A percentile compares a stretch with the other conserved stretches of the same genome.
Conservation (phyloP, 2,113 vertebrate genomes). For the Macquaria australasica region DNA sequence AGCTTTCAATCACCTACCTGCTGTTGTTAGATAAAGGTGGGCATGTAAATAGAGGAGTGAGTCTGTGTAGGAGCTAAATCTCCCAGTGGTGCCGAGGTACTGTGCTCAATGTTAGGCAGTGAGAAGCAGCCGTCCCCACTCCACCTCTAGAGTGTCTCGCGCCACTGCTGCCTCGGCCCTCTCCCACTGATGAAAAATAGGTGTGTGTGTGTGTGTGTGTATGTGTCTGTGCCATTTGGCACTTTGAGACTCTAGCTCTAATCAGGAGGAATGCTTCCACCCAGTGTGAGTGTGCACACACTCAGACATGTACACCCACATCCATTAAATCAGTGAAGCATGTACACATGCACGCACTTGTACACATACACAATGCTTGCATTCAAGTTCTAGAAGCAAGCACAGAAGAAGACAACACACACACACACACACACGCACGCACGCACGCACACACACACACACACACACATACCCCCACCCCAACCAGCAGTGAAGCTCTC, state of each 20-base stretch:
- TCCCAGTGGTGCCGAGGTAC: constrained; percentile 51
- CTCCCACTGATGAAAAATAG: constrained; percentile 69
- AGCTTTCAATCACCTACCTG: constrained; percentile 75
- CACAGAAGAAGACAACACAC: constrained; percentile 37
- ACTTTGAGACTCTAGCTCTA: constrained; percentile 60
- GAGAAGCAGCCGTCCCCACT: constrained; percentile 42
- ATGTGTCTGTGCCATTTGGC: constrained; percentile 56
- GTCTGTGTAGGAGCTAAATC: constrained; percentile 63
- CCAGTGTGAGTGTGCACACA: constrained; percentile 35
- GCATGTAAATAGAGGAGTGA: constrained; percentile 70
- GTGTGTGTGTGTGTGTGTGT: constrained; percentile 43
- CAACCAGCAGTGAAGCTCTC: constrained; percentile 56
- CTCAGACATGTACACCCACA: constrained; percentile 37
- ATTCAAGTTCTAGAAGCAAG: constrained; percentile 53
- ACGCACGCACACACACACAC: background rate
- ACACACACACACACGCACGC: constrained; percentile 17
- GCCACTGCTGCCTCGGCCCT: constrained; percentile 52
- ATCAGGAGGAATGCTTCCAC: constrained; percentile 67
- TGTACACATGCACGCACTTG: constrained; percentile 24
- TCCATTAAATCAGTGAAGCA: constrained; percentile 53
- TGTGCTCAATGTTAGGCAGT: constrained; percentile 45
- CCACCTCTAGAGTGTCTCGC: constrained; percentile 54
- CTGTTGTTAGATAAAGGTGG: constrained; percentile 76
- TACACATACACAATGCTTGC: constrained; percentile 53
- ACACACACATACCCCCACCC: background rate